phyloP scores from a whole-genome alignment of 2,888 invertebrate species.

The Hypena proboscidalis region DNA sequence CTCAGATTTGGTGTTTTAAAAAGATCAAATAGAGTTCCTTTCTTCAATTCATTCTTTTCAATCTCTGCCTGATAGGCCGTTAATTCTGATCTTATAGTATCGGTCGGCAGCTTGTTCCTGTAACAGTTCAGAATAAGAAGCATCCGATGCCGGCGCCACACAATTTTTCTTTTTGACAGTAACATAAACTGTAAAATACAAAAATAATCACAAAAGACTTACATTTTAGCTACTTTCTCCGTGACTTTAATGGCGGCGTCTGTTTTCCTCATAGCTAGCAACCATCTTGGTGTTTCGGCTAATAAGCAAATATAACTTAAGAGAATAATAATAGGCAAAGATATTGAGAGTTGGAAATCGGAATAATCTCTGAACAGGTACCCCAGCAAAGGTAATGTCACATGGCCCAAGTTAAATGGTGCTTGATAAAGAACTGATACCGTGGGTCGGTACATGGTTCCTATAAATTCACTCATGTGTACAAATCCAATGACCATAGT shows the following conservation, averaged over 20 bases:
- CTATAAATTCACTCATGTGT: slow-evolving; percentile 86
- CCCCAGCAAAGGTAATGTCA: slow-evolving; percentile 84
- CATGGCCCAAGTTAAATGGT: slow-evolving; percentile 87
- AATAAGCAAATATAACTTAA: slow-evolving; percentile 87
- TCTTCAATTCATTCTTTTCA: slow-evolving; percentile 61
- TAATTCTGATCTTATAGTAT: slow-evolving; percentile 71
- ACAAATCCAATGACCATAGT: slow-evolving; percentile 86
- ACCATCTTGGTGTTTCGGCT: slow-evolving; percentile 91
- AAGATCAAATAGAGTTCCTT: slow-evolving; percentile 87
- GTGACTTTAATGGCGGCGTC: slow-evolving; percentile 85
- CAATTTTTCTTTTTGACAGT: too few relatives aligned
- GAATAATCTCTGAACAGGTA: slow-evolving; percentile 87
- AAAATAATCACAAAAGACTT: slow-evolving; percentile 4
- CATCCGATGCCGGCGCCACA: too few relatives aligned
- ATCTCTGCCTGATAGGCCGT: slow-evolving; percentile 60
- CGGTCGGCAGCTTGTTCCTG: slow-evolving; percentile 80
- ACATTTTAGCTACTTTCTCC: slow-evolving; percentile 58
- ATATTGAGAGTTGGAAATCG: slow-evolving; percentile 85
- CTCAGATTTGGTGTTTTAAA: slow-evolving; percentile 89
- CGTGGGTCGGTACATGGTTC: slow-evolving; percentile 69
- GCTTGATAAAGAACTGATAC: slow-evolving; percentile 86
- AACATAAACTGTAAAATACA: neutral
- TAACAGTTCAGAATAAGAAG: slow-evolving; percentile 40
- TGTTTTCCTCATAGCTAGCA: slow-evolving; percentile 86
- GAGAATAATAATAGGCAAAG: slow-evolving; percentile 81